A percentile compares a stretch with the other conserved stretches of the same genome.
Conservation (phyloP, 2,888 invertebrate species). For the Temnothorax unifasciatus region DNA sequence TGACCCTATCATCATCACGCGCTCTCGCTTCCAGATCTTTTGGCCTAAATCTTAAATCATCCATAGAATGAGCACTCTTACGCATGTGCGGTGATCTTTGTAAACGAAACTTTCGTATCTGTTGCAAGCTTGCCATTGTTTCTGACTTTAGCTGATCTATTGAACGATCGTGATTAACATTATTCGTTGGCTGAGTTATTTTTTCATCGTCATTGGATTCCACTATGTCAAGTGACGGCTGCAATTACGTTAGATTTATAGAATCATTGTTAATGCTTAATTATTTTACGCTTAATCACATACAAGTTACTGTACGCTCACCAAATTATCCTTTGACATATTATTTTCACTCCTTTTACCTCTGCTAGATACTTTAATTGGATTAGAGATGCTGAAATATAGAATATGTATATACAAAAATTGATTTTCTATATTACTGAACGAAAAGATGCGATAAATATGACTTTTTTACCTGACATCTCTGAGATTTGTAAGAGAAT, state of each 20-base stretch:
- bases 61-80: constrained; percentile 58
- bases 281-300: constrained; percentile 18
- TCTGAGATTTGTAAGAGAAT: constrained; percentile 82
- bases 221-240: constrained; percentile 58
- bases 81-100: constrained; percentile 74
- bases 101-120: constrained; percentile 79
- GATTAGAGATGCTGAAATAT: constrained; percentile 64
- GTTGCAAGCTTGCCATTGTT: constrained; percentile 80
- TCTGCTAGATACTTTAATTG: constrained; percentile 71
- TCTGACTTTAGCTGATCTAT: constrained; percentile 71
- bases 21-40: constrained; percentile 29
- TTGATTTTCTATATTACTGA: constrained; percentile 3
- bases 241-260: constrained; percentile 41
- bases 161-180: constrained; percentile 54
- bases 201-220: constrained; percentile 72
- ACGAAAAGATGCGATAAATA: not conserved
- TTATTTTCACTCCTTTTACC: constrained; percentile 72
- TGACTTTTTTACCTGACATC: constrained; percentile 75
- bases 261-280: constrained; percentile 30
- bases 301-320: constrained; percentile 61
- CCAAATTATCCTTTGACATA: constrained; percentile 74
- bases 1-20: constrained; percentile 22
- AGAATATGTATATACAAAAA: constrained; percentile 23
- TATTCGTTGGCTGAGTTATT: constrained; percentile 4
- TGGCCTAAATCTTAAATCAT: constrained; percentile 49